Conservation (phyloP, 2,797 vertebrate species). For the Enteromius afrohamiltoni region DNA sequence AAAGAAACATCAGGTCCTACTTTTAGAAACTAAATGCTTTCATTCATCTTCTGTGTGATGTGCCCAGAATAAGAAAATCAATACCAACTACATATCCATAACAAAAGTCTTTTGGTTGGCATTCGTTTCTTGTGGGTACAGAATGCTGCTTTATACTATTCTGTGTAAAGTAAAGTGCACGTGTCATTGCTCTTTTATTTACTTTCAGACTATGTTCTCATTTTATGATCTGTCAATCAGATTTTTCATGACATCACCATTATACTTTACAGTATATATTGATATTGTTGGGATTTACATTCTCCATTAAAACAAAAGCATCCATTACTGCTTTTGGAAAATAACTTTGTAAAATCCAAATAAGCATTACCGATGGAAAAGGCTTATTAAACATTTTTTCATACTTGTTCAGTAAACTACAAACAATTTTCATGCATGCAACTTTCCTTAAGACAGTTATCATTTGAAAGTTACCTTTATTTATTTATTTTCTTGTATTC, state of each 20-base stretch:
- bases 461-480: neutral
- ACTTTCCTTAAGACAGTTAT: neutral
- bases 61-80: constrained; percentile 73
- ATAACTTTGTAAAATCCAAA: neutral
- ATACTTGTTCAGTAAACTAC: neutral
- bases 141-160: constrained; percentile 44
- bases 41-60: constrained; percentile 69
- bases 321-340: neutral
- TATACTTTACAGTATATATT: neutral
- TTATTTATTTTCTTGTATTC: neutral
- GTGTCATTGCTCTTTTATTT: constrained; percentile 48
- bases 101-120: constrained; percentile 61
- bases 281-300: neutral
- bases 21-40: constrained; percentile 74
- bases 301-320: no score
- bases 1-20: constrained; percentile 64
- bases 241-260: neutral
- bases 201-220: constrained; percentile 44
- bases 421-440: neutral
- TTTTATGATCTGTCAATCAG: constrained; percentile 52
- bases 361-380: neutral
- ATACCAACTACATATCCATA: constrained; percentile 70
- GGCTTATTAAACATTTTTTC: neutral
- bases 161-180: constrained; percentile 52
- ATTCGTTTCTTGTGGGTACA: constrained; percentile 37